These are phyloP conservation scores for Bovichtus variegatus DNA, from an alignment of 2,797 vertebrate genomes.

Conservation along the genomic window DNA sequence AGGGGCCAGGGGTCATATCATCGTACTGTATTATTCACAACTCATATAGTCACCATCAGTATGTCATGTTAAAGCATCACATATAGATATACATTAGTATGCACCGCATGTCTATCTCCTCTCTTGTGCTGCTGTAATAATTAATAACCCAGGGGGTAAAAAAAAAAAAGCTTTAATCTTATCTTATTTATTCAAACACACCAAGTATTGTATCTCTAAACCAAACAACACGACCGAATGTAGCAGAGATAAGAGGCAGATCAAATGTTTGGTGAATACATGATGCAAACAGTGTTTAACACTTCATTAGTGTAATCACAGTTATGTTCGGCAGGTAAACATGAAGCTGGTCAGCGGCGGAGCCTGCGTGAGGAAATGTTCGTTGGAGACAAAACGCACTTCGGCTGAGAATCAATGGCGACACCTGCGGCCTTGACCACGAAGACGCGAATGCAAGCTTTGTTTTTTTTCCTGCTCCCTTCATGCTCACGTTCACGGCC, in stretches of 20 bases:
- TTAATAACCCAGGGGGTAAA: background rate
- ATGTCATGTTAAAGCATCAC: too few relatives aligned
- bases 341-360: too few relatives aligned
- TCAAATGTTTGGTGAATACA: background rate
- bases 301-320: background rate
- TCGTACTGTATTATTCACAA: too few relatives aligned
- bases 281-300: background rate
- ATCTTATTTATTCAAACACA: background rate
- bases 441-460: slow-evolving; percentile 2
- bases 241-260: background rate
- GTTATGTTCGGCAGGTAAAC: slow-evolving; percentile 8
- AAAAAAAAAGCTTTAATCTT: background rate
- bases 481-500: background rate
- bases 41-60: too few relatives aligned
- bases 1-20: too few relatives aligned
- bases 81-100: too few relatives aligned
- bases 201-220: background rate
- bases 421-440: slow-evolving; percentile 4
- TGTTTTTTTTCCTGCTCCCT: background rate
- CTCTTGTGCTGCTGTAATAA: background rate
- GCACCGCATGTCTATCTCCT: background rate
- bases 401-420: slow-evolving; percentile 13
- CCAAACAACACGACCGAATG: too few relatives aligned
- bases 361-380: too few relatives aligned
- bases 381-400: slow-evolving; percentile 31